Evolutionary conservation across 1,140 invertebrate genomes (phyloP).

Genomic region (Subanguina moxae): DNA sequence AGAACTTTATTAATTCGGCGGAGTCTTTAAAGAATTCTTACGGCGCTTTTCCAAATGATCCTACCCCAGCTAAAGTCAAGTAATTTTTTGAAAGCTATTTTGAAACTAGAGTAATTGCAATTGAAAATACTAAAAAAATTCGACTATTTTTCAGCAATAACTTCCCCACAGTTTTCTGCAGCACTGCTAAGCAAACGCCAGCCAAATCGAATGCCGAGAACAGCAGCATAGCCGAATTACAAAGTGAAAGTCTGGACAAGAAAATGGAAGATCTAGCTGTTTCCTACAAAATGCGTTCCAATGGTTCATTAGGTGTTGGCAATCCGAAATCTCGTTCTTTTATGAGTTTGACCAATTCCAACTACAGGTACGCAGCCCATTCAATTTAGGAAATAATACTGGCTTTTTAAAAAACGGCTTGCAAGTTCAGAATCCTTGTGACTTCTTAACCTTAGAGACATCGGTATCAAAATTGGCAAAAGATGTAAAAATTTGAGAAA

Average conservation of each 20-base stretch:
- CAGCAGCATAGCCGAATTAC: not conserved
- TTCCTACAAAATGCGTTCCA: conserved; percentile 23
- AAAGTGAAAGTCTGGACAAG: conserved; percentile 28
- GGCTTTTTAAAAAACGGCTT: too few relatives aligned
- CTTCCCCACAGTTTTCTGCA: too few relatives aligned
- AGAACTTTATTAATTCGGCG: conserved; percentile 3
- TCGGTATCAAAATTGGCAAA: too few relatives aligned
- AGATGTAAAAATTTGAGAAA: too few relatives aligned
- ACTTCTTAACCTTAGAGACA: too few relatives aligned
- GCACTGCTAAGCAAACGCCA: too few relatives aligned
- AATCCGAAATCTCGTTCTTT: conserved; percentile 18
- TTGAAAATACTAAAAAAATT: too few relatives aligned
- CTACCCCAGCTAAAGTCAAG: conserved; percentile 5
- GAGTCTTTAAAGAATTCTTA: conserved; percentile 26
- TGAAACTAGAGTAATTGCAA: too few relatives aligned
- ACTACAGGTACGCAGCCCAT: not conserved
- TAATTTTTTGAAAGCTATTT: too few relatives aligned
- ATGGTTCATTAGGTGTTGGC: conserved; percentile 18
- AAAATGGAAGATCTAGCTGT: conserved; percentile 38
- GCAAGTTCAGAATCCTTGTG: too few relatives aligned
- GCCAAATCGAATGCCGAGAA: not conserved
- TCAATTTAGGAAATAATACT: too few relatives aligned
- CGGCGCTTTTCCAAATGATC: conserved; percentile 29
- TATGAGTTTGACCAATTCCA: conserved; percentile 13
- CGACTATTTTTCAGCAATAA: too few relatives aligned